Percentiles rank a stretch among this genome's conserved stretches.
Evolutionary conservation across 2,797 vertebrate species (phyloP).

Genomic region (Leptoclinus maculatus): DNA sequence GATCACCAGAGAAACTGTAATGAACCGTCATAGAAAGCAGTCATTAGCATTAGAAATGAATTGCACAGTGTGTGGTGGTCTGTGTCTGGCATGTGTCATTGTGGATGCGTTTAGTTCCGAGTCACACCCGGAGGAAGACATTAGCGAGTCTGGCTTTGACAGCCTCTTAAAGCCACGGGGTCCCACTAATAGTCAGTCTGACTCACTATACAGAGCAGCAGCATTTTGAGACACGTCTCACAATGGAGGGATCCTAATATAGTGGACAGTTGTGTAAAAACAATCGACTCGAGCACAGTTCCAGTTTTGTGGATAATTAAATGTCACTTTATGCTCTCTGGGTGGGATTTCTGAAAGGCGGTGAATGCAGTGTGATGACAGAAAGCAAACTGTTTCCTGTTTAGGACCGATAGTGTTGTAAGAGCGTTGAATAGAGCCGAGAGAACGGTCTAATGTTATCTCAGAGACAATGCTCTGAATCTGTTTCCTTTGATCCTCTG

Average conservation of each 20-base stretch:
- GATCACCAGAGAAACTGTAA: conserved; percentile 25
- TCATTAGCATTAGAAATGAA: conserved; percentile 24
- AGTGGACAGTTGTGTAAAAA: conserved; percentile 39
- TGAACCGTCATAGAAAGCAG: conserved; percentile 28
- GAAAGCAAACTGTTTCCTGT: conserved; percentile 15
- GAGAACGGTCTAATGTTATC: not conserved
- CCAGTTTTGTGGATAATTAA: conserved; percentile 47
- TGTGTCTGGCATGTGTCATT: conserved; percentile 81
- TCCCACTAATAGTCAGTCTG: conserved; percentile 28
- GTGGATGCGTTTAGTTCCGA: conserved; percentile 58
- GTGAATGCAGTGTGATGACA: conserved; percentile 27
- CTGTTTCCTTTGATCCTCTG: not conserved
- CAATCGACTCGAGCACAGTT: conserved; percentile 38
- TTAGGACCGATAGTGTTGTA: conserved; percentile 17
- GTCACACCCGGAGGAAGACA: conserved; percentile 57
- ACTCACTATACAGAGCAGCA: conserved; percentile 49
- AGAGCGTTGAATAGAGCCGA: conserved; percentile 3
- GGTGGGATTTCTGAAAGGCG: conserved; percentile 30
- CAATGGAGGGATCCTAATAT: conserved; percentile 38
- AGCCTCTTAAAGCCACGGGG: conserved; percentile 63
- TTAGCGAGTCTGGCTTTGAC: conserved; percentile 78
- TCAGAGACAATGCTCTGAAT: conserved; percentile 2
- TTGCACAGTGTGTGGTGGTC: conserved; percentile 43
- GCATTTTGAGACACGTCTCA: conserved; percentile 70
- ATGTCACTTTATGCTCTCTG: conserved; percentile 45